Evolutionary conservation across 1,140 invertebrate genomes (phyloP).

Genomic region (Bombus turneri): DNA sequence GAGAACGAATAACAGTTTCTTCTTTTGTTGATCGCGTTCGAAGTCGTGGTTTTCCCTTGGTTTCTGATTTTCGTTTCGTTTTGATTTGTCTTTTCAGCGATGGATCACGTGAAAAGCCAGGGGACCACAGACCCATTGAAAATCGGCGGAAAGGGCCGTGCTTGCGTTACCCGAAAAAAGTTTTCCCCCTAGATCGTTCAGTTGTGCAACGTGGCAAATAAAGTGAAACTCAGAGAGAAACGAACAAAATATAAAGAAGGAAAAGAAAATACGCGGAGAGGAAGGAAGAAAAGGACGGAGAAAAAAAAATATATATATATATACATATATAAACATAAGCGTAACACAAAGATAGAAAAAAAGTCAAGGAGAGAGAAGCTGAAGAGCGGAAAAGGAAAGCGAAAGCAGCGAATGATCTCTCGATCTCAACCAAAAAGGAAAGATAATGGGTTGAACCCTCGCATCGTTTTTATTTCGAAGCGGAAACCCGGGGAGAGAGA

Average conservation of each 20-base stretch:
- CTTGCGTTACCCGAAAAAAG: slow-evolving; percentile 62
- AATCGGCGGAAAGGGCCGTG: slow-evolving; percentile 54
- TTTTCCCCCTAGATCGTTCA: slow-evolving; percentile 29
- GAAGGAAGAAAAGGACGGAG: not conserved
- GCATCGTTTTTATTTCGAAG: slow-evolving; percentile 25
- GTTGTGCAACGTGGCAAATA: not conserved
- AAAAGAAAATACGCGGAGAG: not conserved
- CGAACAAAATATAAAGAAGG: not conserved
- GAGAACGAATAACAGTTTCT: not conserved
- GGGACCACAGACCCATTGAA: slow-evolving; percentile 53
- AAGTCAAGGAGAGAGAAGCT: slow-evolving; percentile 14
- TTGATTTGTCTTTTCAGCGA: slow-evolving; percentile 75
- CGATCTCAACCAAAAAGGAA: slow-evolving; percentile 52
- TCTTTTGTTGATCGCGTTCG: not conserved
- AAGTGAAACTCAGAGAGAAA: slow-evolving; percentile 45
- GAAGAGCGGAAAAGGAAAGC: slow-evolving; percentile 42
- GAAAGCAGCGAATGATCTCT: slow-evolving; percentile 19
- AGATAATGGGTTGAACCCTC: slow-evolving; percentile 77
- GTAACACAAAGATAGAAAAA: too few relatives aligned
- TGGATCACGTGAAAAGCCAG: slow-evolving; percentile 68
- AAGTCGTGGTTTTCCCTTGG: slow-evolving; percentile 37
- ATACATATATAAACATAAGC: not conserved
- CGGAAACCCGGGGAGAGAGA: not conserved
- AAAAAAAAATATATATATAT: slow-evolving; percentile 5
- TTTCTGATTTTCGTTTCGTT: slow-evolving; percentile 74